phyloP scores from a whole-genome alignment of 1,140 invertebrate species.

The Samia ricini region DNA sequence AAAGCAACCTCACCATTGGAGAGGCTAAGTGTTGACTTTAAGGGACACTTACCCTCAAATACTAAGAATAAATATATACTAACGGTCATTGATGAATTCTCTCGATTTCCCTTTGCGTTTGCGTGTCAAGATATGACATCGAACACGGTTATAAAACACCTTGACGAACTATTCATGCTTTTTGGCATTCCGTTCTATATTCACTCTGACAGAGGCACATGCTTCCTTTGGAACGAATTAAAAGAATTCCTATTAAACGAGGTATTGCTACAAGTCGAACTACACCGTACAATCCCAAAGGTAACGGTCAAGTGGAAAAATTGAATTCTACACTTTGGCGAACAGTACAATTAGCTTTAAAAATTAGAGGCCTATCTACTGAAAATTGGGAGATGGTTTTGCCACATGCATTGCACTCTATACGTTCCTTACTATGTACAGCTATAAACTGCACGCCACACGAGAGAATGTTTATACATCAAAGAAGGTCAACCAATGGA shows the following conservation, averaged over 20 bases:
- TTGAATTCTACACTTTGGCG: conserved; percentile 11
- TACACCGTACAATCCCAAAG: background rate
- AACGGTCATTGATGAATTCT: conserved; percentile 1
- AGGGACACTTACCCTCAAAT: conserved; percentile 1
- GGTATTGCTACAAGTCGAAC: conserved; percentile 6
- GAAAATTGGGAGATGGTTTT: conserved; percentile 9
- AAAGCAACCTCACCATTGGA: conserved; percentile 6
- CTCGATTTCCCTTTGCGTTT: conserved; percentile 8
- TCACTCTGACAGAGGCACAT: conserved; percentile 1
- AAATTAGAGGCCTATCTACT: too few species aligned
- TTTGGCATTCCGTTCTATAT: conserved; percentile 2
- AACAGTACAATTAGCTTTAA: too few species aligned
- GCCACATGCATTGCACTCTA: background rate
- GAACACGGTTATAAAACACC: conserved; percentile 5
- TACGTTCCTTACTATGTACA: conserved; percentile 13
- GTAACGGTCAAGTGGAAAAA: conserved; percentile 10
- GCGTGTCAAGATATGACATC: conserved; percentile 5
- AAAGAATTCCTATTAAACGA: conserved; percentile 2
- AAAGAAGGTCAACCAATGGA: conserved; percentile 19
- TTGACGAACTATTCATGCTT: conserved; percentile 1
- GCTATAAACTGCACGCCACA: conserved; percentile 29
- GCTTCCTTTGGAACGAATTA: too few species aligned
- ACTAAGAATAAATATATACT: conserved; percentile 5
- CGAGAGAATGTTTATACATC: conserved; percentile 28
- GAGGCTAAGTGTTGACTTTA: background rate